Evolutionary conservation across 30 jellyfish, hydroid and myxozoan species (phyloP), one percentile per base, ranked within the genome.

Genomic region (Pelagia noctiluca): DNA sequence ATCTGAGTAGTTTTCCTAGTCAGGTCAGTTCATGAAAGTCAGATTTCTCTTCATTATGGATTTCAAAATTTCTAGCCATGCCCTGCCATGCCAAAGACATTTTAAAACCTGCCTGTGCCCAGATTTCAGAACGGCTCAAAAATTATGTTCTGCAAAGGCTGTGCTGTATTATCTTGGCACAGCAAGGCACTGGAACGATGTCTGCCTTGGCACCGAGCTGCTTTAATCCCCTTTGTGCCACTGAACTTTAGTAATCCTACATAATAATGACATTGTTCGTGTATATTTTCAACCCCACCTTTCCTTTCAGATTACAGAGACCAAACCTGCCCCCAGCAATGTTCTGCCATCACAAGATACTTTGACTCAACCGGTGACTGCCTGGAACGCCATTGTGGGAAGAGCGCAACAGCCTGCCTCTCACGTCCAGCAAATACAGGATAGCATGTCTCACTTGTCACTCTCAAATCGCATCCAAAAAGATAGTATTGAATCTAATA

Each of bases 331-430:
- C 3, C 3, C 35, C 28, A 23, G 79, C 10, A 21, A 21, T 75
- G 50, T 75, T 36, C 25, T 28, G 31, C 28, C 67, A 16, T 25
- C 34, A 23, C 62, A 87, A 1, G 88, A 26, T 72, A 78, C 37
- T 8, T 23, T 53, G 1, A 42, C 63, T 22, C 94, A 61, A 36
- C 94, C 94, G 1, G 73, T 63, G 71, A 76, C 96, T 4, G 84
- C 98, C 2, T 91, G 98, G 98, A 91, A 86, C 50, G 87, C 96
- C 26, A 84, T 91, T 81, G 98, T 91, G 11, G 93, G 98, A 34
- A 84, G 98, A 61, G 94, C 88, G 2, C 94, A 72, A 23, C 82
- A 49, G 13, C 37, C 35, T 35, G 49, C 78, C 0, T 23, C 78
- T n/a, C 65, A 30, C 2, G 52, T 23, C 3, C 62, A 76, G 33